Evolutionary conservation across 2,113 vertebrate genomes (phyloP).

Genomic region (Oreochromis niloticus): DNA sequence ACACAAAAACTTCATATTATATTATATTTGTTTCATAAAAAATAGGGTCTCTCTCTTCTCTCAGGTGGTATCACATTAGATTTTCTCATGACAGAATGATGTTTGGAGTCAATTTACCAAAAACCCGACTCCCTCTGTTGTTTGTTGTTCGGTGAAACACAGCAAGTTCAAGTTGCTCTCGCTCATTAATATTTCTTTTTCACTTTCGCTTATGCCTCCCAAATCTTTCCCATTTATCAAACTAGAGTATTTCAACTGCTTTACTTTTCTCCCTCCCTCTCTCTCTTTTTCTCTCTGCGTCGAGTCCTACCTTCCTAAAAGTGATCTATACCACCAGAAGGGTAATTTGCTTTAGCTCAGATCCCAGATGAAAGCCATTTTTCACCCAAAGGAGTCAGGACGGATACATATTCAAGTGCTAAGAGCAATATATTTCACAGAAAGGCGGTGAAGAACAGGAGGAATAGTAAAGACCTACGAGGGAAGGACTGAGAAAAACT

Average conservation of each 20-base stretch:
- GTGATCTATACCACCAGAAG: conserved; percentile 47
- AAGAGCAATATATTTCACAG: conserved; percentile 31
- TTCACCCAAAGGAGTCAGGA: conserved; percentile 35
- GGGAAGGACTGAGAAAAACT: not conserved
- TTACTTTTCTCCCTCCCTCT: not conserved
- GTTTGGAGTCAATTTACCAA: not conserved
- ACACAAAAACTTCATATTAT: not conserved
- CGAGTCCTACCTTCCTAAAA: conserved; percentile 20
- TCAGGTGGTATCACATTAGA: not conserved
- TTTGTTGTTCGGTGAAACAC: not conserved
- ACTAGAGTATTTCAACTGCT: not conserved
- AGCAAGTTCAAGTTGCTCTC: not conserved
- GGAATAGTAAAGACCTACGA: not conserved
- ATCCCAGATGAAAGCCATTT: conserved; percentile 61
- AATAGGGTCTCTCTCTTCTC: not conserved
- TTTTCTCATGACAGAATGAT: not conserved
- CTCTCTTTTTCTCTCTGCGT: not conserved
- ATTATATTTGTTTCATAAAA: not conserved
- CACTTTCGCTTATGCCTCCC: not conserved
- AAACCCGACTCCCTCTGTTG: not conserved
- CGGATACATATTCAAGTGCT: conserved; percentile 42
- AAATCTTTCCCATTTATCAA: not conserved
- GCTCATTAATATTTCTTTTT: conserved; percentile 20
- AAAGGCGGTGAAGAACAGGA: not conserved
- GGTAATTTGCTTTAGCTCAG: conserved; percentile 60